Evolutionary conservation across 92 coral and sea anemone genomes (phyloP), one percentile per base, ranked within the genome.

Genomic region (Porites divaricata): DNA sequence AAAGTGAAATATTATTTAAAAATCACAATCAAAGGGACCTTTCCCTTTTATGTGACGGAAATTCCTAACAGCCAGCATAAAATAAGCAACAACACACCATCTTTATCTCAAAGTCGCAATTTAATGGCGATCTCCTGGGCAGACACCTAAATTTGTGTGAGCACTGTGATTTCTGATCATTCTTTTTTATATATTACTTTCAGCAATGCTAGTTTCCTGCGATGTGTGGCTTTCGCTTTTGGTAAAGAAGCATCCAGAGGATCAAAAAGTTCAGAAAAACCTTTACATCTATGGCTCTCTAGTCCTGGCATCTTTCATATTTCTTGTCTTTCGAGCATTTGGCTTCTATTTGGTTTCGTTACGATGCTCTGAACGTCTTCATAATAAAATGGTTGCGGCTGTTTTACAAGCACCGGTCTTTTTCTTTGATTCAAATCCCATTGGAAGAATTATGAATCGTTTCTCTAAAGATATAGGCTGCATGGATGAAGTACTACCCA

Each of bases 301-400:
- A 1, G 65, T 61, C 22, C 20, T n/a, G 8, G 9, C n/a, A 61
- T 16, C 19, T 15, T 61, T 61, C 19, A 19, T 14, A 16, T 61
- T 61, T 61, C 1, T 16, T 6, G n/a, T 16, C 21, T 16, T 61
- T 61, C 65, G 65, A 61, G 65, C 65, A 61, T 15, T 16, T 61
- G 65, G 65, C 9, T 61, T 61, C 65, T 8, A 17, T 35, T 61
- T 16, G 11, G 61, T 61, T 22, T 75, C 66, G 1, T 15, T 54
- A 56, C 21, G 67, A 56, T 75, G 65, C 35, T 75, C 79, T 56
- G 79, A 74, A 9, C n/a, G 65, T 23, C 78, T 74, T 26, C 78
- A 74, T 22, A 64, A 74, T 24, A 74, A 22, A 75, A 75, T 61
- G 67, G 79, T 56, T 56, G 79, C 24, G 79, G 79, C 79, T 28